Percentiles rank a stretch among this genome's conserved stretches.
Evolutionary conservation across 2,113 vertebrate genomes (phyloP).

Genomic region (Vimba vimba): DNA sequence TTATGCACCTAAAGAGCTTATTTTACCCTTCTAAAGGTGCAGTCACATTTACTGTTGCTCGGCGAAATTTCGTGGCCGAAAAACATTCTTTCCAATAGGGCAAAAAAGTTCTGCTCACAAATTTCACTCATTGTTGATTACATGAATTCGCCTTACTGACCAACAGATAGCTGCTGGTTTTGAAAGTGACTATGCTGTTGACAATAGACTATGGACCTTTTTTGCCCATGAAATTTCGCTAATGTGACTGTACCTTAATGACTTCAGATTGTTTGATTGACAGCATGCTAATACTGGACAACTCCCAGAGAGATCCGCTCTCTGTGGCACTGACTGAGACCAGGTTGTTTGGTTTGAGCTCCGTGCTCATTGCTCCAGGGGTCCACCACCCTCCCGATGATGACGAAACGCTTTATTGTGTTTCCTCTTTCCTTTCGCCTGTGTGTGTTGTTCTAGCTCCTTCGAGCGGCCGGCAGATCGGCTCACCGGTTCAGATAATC

Average conservation of each 20-base stretch:
- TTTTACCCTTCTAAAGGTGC: neutral
- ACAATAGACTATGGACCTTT: neutral
- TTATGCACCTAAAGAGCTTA: neutral
- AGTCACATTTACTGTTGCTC: neutral
- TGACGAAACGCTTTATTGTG: constrained; percentile 55
- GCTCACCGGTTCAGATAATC: constrained; percentile 72
- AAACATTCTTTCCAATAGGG: neutral
- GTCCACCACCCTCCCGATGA: constrained; percentile 8
- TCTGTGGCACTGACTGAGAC: constrained; percentile 4
- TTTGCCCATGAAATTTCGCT: neutral
- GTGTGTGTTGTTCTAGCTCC: constrained; percentile 72
- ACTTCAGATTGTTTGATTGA: constrained; percentile 34
- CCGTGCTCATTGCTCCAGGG: constrained; percentile 44
- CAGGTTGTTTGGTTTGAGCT: constrained; percentile 25
- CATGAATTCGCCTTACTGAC: neutral
- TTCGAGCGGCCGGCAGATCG: constrained; percentile 64
- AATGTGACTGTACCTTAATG: neutral
- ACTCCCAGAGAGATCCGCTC: constrained; percentile 11
- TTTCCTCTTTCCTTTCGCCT: constrained; percentile 52
- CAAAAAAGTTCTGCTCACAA: neutral
- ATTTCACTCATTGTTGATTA: neutral
- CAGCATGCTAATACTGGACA: constrained; percentile 20
- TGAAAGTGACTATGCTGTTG: neutral
- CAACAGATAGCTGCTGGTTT: neutral
- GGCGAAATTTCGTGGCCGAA: neutral